Evolutionary conservation across 2,888 invertebrate species (phyloP), one percentile per base, ranked within the genome.

Genomic region (Archips crataeganus): DNA sequence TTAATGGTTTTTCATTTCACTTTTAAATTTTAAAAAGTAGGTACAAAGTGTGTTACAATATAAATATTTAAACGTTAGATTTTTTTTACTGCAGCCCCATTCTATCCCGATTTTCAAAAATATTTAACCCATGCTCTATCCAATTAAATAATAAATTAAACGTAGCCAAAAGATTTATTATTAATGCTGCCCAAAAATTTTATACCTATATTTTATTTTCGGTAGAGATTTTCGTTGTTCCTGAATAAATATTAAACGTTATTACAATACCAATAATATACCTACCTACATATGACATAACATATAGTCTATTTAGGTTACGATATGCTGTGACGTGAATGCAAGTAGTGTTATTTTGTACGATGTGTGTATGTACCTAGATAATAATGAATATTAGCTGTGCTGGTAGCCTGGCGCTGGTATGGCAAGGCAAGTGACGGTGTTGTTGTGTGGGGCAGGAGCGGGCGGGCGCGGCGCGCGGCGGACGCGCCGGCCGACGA

Each of bases 391-490:
- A 63, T 69, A 65, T 54, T 54, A 54, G 54, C 54, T 54, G 54
- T 54, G 9, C 15, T n/a, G 2, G 45, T 45, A 45, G 10, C 45
- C 9, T 71, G 63, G 66, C 54, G 67, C 54, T 15, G 39, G 75
- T 78, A 79, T 79, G 77, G 80, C 79, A 79, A 54, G 54, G 15
- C 49, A 49, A 79, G 81, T 90, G 90, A 90, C 85, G 81, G 84
- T 86, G 87, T 90, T 90, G 86, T 91, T 90, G 83, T 89, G 84
- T 89, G 91, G 90, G 92, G 86, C 93, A 93, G 94, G 92, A 93
- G 92, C 92, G 92, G 91, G 84, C 90, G 93, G 83, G 85, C 90
- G 83, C 92, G 94, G 93, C 89, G 93, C 81, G 85, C 87, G 80
- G 81, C 89, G 79, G 92, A 91, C 86, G 90, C 90, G 83, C 90